phyloP scores from a whole-genome alignment of 2,888 invertebrate species.

The Epinotia bilunana region DNA sequence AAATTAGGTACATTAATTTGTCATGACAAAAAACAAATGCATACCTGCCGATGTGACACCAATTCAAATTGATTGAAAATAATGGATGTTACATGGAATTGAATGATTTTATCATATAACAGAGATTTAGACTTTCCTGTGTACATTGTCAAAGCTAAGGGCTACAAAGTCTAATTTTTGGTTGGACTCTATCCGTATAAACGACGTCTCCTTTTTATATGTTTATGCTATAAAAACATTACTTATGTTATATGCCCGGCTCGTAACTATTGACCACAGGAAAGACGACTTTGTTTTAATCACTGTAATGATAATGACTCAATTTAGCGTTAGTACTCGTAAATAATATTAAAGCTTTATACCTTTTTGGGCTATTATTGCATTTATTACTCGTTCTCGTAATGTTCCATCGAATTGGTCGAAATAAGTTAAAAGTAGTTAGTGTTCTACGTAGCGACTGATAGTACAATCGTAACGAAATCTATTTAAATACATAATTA shows the following conservation, averaged over 20 bases:
- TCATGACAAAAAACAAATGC: neutral
- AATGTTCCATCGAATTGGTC: too few relatives aligned
- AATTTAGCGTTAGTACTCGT: neutral
- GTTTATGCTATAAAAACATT: too few relatives aligned
- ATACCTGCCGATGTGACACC: neutral
- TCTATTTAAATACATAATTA: slow-evolving; percentile 11
- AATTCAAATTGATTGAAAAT: slow-evolving; percentile 6
- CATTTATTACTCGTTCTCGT: neutral
- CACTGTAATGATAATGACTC: too few relatives aligned
- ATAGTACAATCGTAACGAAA: slow-evolving; percentile 23
- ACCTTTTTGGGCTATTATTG: neutral
- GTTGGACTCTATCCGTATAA: too few relatives aligned
- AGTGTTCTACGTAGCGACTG: slow-evolving; percentile 14
- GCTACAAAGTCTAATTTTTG: too few relatives aligned
- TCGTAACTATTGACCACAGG: too few relatives aligned
- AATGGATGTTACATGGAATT: slow-evolving; percentile 31
- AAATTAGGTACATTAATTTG: neutral
- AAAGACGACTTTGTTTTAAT: too few relatives aligned
- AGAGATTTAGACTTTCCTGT: too few relatives aligned
- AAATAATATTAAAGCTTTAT: neutral
- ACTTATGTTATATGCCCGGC: too few relatives aligned
- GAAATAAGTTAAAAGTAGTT: neutral
- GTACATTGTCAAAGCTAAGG: too few relatives aligned
- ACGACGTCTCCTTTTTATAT: too few relatives aligned
- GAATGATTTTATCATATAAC: slow-evolving; percentile 21